Base-by-base conservation (phyloP, 1,140 invertebrate genomes). In the Nebria ingens region DNA sequence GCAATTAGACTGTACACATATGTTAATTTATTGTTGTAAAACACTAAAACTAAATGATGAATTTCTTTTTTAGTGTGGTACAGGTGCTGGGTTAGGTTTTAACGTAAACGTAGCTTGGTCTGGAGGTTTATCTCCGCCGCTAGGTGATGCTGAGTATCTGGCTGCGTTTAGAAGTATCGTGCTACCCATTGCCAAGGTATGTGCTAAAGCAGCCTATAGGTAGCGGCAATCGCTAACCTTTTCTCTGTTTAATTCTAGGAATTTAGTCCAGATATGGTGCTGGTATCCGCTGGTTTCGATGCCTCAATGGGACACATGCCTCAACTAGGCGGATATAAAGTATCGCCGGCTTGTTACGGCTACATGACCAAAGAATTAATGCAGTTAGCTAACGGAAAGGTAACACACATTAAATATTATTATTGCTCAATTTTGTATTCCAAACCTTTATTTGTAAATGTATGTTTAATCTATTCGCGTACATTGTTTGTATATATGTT, bases 21-120 rank as follows among this genome's bases (percentile, higher is more conserved):
- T n/a, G n/a, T n/a, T n/a, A n/a, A n/a, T n/a, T n/a, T n/a, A n/a
- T n/a, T n/a, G n/a, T n/a, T n/a, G n/a, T n/a, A n/a, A n/a, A n/a
- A n/a, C n/a, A n/a, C n/a, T n/a, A n/a, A n/a, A n/a, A n/a, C n/a
- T n/a, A n/a, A n/a, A n/a, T n/a, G n/a, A n/a, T n/a, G n/a, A 6
- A 29, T 29, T 29, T 29, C 3, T 45, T 12, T 45, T 45, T 40
- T 52, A 82, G 81, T 87, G 93, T 77, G 97, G 97, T 20, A 76
- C 82, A 19, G 92, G 88, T 50, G 80, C 87, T 62, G 97, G 94
- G n/a, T 72, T 93, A 20, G 97, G 97, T 23, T 97, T 85, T 74
- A 98, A 94, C 71, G 91, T 99, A 1, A 99, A 99, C 74, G 84
- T 99, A 51, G 88, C 95, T 0, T 99, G 95, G 91, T 90, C 88